These are phyloP conservation scores for Linepithema humile DNA, from an alignment of 1,140 invertebrate species.

Conservation along the genomic window DNA sequence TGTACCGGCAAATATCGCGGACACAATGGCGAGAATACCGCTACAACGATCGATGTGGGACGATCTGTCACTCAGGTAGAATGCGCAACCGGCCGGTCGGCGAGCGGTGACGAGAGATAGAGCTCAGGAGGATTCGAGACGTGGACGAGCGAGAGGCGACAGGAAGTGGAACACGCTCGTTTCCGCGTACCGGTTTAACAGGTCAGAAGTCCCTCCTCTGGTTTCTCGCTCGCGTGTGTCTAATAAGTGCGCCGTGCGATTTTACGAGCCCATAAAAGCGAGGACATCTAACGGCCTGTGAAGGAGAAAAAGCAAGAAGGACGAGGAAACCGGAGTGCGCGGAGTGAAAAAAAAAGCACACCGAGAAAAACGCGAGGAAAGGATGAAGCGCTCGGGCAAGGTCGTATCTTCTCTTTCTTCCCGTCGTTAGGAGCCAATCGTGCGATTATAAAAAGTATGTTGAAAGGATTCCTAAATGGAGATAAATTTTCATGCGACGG, in stretches of 20 bases:
- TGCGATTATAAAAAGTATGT: not conserved
- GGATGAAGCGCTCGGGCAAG: not conserved
- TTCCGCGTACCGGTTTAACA: slow-evolving; percentile 54
- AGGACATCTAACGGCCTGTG: slow-evolving; percentile 31
- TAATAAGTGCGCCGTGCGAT: slow-evolving; percentile 48
- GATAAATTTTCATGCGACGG: slow-evolving; percentile 15
- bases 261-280: slow-evolving; percentile 47
- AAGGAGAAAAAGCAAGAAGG: slow-evolving; percentile 15
- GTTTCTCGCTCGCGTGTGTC: slow-evolving; percentile 44
- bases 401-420: not conserved
- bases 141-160: slow-evolving; percentile 29
- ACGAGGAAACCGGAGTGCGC: not conserved
- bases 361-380: not conserved
- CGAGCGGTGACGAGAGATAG: slow-evolving; percentile 11
- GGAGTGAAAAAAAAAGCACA: not conserved
- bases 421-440: not conserved
- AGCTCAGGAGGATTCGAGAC: slow-evolving; percentile 11
- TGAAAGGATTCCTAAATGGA: not conserved
- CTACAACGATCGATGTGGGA: not conserved
- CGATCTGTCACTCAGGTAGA: slow-evolving; percentile 15
- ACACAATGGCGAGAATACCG: not conserved
- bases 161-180: slow-evolving; percentile 49
- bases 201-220: slow-evolving; percentile 28
- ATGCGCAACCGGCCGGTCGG: slow-evolving; percentile 9
- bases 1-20: not conserved